Evolutionary conservation across 2,888 invertebrate genomes (phyloP).

Genomic region (Lagria hirta): DNA sequence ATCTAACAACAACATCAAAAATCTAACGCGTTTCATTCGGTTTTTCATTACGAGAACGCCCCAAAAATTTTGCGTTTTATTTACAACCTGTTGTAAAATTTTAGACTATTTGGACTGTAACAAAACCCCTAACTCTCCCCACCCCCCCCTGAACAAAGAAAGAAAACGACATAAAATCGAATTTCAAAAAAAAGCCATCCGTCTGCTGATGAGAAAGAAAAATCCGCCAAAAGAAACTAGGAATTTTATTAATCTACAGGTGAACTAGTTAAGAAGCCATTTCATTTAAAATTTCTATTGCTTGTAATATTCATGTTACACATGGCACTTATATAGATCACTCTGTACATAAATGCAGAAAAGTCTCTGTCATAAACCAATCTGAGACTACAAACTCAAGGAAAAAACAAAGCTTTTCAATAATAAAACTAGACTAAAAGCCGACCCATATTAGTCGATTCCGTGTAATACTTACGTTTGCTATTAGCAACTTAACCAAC

Average conservation of each 20-base stretch:
- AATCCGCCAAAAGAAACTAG: slow-evolving; percentile 6
- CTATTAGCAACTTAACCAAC: slow-evolving; percentile 17
- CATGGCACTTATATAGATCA: neutral
- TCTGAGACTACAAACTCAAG: slow-evolving; percentile 3
- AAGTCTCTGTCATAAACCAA: slow-evolving; percentile 11
- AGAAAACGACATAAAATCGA: slow-evolving; percentile 21
- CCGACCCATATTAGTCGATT: slow-evolving; percentile 10
- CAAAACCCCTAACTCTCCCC: slow-evolving; percentile 21
- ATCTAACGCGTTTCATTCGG: slow-evolving; percentile 44
- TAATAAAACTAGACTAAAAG: slow-evolving; percentile 5
- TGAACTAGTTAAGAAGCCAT: slow-evolving; percentile 2
- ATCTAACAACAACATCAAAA: slow-evolving; percentile 41
- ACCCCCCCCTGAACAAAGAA: slow-evolving; percentile 32
- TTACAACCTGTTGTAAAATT: slow-evolving; percentile 25
- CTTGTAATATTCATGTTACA: no score
- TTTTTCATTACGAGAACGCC: no score
- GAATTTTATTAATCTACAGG: slow-evolving; percentile 2
- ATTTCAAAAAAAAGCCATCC: slow-evolving; percentile 21
- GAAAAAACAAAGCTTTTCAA: slow-evolving; percentile 6
- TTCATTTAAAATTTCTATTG: neutral
- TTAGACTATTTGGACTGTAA: slow-evolving; percentile 18
- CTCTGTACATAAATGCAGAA: slow-evolving; percentile 5
- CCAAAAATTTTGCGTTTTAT: slow-evolving; percentile 8
- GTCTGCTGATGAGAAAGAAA: slow-evolving; percentile 12
- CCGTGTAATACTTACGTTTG: slow-evolving; percentile 19